phyloP scores from a whole-genome alignment of 2,797 vertebrate species.

The Gymnodraco acuticeps region DNA sequence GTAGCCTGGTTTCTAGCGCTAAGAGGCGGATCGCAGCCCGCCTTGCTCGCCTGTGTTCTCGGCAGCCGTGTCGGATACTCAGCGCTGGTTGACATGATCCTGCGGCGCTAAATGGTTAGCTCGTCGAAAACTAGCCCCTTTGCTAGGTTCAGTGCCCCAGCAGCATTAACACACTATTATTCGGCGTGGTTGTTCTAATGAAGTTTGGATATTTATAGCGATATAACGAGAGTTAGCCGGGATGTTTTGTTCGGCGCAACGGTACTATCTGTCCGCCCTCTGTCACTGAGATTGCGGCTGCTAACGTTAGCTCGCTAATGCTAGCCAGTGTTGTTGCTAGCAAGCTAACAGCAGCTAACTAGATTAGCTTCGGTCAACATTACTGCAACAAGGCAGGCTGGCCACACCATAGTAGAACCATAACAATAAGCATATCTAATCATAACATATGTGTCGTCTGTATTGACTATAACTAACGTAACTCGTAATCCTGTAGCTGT shows the following conservation, averaged over 20 bases:
- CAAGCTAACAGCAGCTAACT: constrained; percentile 65
- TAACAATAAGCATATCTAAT: constrained; percentile 28
- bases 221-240: constrained; percentile 46
- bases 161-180: too few species aligned
- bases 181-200: background rate
- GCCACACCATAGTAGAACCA: background rate
- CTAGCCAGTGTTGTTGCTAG: constrained; percentile 35
- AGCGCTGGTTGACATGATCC: constrained; percentile 62
- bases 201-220: background rate
- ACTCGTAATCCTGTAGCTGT: background rate
- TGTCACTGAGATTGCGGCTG: constrained; percentile 71
- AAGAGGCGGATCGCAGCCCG: constrained; percentile 60
- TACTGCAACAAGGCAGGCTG: constrained; percentile 41
- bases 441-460: background rate
- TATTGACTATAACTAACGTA: background rate
- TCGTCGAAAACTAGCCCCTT: constrained; percentile 16
- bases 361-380: constrained; percentile 60
- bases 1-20: constrained; percentile 12
- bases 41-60: constrained; percentile 67
- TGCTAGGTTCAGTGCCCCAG: background rate
- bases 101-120: constrained; percentile 56
- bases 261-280: constrained; percentile 70
- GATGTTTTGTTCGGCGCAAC: constrained; percentile 62
- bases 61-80: constrained; percentile 67
- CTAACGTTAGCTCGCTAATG: constrained; percentile 61